Evolutionary conservation across 2,888 invertebrate species (phyloP).

Genomic region (Halocaridina rubra): DNA sequence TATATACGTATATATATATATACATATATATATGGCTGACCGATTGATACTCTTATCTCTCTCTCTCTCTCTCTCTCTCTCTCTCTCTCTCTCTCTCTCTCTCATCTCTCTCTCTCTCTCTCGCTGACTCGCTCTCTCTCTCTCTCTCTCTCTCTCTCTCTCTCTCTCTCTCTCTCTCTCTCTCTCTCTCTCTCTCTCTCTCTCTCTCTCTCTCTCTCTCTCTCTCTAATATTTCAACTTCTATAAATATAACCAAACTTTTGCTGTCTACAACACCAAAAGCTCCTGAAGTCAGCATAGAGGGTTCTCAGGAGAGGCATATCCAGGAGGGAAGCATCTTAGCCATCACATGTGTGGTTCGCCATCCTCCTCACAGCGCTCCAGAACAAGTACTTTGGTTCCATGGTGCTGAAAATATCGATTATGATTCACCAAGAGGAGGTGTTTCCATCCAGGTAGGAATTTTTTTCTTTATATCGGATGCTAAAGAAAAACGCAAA

Average conservation of each 20-base stretch:
- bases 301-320: conserved; percentile 41
- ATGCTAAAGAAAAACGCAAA: not conserved
- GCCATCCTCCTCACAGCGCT: conserved; percentile 23
- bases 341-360: conserved; percentile 51
- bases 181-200: not conserved
- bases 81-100: not conserved
- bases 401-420: conserved; percentile 35
- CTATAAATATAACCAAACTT: no score
- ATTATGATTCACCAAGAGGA: conserved; percentile 54
- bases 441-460: conserved; percentile 55
- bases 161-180: not conserved
- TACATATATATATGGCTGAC: no score
- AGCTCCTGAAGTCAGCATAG: conserved; percentile 17
- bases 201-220: not conserved
- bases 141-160: not conserved
- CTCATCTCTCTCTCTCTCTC: not conserved
- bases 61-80: not conserved
- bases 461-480: not conserved
- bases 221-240: no score
- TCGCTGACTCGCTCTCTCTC: not conserved
- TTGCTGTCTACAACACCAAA: not conserved
- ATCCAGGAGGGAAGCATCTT: conserved; percentile 57
- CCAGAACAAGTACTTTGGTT: conserved; percentile 51
- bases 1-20: no score
- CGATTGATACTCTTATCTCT: no score